These are phyloP conservation scores for Globia sparganii DNA, from an alignment of 2,888 invertebrate genomes.

Conservation along the genomic window DNA sequence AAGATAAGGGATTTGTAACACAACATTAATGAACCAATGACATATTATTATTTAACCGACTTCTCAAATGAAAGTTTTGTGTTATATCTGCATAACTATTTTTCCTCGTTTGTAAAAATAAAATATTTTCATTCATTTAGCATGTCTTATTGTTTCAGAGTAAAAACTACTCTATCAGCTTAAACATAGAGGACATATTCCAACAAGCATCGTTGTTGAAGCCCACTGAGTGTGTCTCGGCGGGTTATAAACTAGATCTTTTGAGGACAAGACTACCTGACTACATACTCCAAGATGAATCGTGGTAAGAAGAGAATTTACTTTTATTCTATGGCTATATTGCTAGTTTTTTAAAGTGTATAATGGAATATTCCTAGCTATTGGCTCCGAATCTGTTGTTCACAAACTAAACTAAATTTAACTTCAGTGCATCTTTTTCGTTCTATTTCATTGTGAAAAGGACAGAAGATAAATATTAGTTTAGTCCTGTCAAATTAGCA, in stretches of 20 bases:
- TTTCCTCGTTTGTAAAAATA: not conserved
- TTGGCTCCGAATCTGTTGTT: too few species aligned
- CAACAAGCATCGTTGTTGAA: conserved; percentile 92
- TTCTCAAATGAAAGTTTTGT: not conserved
- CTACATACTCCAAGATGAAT: conserved; percentile 60
- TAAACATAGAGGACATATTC: conserved; percentile 83
- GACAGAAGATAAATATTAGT: too few species aligned
- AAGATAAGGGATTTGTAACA: conserved; percentile 35
- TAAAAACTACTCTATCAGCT: conserved; percentile 72
- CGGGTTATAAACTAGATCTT: conserved; percentile 91
- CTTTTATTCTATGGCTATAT: too few species aligned
- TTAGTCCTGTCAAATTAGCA: too few species aligned
- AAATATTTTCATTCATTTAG: not conserved
- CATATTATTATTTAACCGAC: not conserved
- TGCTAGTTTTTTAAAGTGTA: too few species aligned
- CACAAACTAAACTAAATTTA: too few species aligned
- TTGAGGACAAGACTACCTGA: conserved; percentile 72
- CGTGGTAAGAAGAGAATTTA: conserved; percentile 66
- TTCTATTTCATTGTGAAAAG: too few species aligned
- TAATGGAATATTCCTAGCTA: too few species aligned
- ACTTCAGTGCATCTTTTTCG: too few species aligned
- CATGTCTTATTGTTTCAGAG: conserved; percentile 63
- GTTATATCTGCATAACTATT: not conserved
- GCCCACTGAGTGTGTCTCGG: conserved; percentile 94
- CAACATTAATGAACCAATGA: conserved; percentile 1